Conservation (phyloP, 1,140 invertebrate species). For the Heliconius hermathena region DNA sequence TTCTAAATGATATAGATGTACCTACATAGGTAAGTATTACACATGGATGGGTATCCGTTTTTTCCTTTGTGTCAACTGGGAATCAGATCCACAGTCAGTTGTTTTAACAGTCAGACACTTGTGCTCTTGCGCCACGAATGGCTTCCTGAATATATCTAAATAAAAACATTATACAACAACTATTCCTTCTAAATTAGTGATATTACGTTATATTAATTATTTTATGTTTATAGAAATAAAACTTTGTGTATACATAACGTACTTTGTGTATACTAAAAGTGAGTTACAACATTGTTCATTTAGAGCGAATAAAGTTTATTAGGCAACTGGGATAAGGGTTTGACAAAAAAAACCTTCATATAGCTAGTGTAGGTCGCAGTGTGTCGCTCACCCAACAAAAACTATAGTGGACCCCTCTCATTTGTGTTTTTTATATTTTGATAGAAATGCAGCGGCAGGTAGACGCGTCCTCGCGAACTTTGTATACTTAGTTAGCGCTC, state of each 20-base stretch:
- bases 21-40: too few species aligned
- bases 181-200: too few species aligned
- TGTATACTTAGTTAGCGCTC: constrained; percentile 46
- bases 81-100: too few species aligned
- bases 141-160: too few species aligned
- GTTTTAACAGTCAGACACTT: too few species aligned
- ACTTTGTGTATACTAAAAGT: constrained; percentile 13
- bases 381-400: constrained; percentile 72
- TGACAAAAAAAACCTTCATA: constrained; percentile 66
- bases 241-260: neutral
- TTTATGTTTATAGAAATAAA: neutral
- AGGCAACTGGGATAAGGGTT: constrained; percentile 73
- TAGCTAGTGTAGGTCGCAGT: constrained; percentile 61
- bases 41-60: too few species aligned
- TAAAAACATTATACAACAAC: too few species aligned
- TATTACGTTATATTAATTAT: too few species aligned
- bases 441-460: constrained; percentile 72
- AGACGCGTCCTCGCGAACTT: constrained; percentile 68
- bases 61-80: too few species aligned
- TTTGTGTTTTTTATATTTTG: constrained; percentile 68
- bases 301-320: constrained; percentile 76
- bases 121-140: too few species aligned
- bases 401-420: constrained; percentile 72
- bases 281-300: constrained; percentile 49
- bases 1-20: too few species aligned